Evolutionary conservation across 2,797 vertebrate species (phyloP), one percentile per base, ranked within the genome.

Genomic region (Momotus momota): DNA sequence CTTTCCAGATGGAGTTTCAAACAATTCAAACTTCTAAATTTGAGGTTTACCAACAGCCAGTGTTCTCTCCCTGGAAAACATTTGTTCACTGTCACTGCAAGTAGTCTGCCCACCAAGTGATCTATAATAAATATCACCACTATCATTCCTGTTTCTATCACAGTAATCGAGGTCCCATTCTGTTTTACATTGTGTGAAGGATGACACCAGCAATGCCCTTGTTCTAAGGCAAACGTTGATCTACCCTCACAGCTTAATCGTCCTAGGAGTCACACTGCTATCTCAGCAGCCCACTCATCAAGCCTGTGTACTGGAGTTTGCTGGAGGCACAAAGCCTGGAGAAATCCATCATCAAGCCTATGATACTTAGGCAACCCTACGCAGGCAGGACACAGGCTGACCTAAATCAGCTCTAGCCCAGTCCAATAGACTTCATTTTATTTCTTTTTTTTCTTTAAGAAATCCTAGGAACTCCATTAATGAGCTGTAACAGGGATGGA

Each of bases 181-280:
- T 87, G 33, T 67, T 52, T 12, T 35, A 55, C 5, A 31, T 21
- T 51, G 41, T 64, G 23, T 62, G 70, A 81, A 82, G 55, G 74
- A 86, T 87, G 62, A 77, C 58, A 86, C 54, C 26, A 70, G 51
- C n/a, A 23, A 40, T 33, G 48, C 17, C 43, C 26, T 17, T 67
- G 14, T 55, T 92, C 72, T 70, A 60, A 94, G 40, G 55, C n/a
- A 91, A 89, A 70, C 8, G 40, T 31, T 81, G 27, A 60, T 70
- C 67, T 73, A 11, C 38, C 77, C 48, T 43, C 19, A 67, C 43
- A 90, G 61, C n/a, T 88, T 71, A 82, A 86, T 57, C 14, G 23
- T 14, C 54, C n/a, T 12, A 46, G 80, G 69, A 95, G 18, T 54
- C 77, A 64, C 16, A 11, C 31, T 57, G 71, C 43, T 49, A 40